These are phyloP conservation scores for Ptilodon capucinus DNA, from an alignment of 2,888 invertebrate species.

Conservation along the genomic window DNA sequence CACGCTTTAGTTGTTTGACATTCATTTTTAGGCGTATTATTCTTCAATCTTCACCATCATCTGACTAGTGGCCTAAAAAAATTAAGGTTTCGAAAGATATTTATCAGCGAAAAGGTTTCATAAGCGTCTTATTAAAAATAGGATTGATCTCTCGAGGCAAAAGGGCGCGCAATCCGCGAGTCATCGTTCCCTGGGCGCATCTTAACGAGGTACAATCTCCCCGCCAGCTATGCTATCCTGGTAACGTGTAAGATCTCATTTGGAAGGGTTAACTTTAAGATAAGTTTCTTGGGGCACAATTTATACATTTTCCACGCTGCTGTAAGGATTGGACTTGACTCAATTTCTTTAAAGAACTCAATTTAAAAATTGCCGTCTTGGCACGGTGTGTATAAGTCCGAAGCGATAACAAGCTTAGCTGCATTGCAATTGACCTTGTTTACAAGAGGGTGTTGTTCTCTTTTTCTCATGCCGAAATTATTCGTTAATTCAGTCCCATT, in stretches of 20 bases:
- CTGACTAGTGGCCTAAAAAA: no score
- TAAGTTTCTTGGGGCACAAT: not conserved
- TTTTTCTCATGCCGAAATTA: conserved; percentile 12
- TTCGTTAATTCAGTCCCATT: not conserved
- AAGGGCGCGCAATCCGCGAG: conserved; percentile 32
- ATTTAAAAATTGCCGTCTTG: no score
- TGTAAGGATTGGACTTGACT: no score
- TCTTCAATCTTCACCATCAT: no score
- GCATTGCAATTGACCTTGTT: no score
- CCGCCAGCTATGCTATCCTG: conserved; percentile 42
- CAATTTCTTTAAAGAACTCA: no score
- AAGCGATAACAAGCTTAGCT: no score
- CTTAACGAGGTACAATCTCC: conserved; percentile 42
- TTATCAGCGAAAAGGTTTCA: conserved; percentile 1
- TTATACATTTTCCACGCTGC: no score
- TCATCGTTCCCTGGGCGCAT: conserved; percentile 38
- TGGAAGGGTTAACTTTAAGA: conserved; percentile 38
- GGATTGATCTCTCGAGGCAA: conserved; percentile 20
- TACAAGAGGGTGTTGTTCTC: conserved; percentile 17
- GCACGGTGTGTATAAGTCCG: no score
- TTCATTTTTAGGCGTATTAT: no score
- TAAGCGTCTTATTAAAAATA: conserved; percentile 15
- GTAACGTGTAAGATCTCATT: conserved; percentile 42
- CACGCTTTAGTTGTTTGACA: not conserved
- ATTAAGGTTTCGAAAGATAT: not conserved